phyloP scores from a whole-genome alignment of 2,113 vertebrate species.

The Amia ocellicauda region DNA sequence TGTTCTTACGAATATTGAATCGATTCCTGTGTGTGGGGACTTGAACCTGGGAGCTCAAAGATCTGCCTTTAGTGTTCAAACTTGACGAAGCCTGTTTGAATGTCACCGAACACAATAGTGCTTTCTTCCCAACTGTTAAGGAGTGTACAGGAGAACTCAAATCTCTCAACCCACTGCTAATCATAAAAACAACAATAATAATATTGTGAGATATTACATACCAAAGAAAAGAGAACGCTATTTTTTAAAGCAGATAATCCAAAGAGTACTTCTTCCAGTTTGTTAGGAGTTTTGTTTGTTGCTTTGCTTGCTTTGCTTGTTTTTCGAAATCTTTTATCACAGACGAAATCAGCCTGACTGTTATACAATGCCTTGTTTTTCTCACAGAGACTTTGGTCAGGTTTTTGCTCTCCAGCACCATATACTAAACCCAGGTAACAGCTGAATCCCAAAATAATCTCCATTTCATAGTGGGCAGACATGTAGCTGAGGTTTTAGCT shows the following conservation, averaged over 20 bases:
- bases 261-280: constrained; percentile 29
- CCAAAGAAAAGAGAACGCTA: constrained; percentile 51
- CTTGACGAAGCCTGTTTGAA: constrained; percentile 63
- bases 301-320: no score
- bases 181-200: constrained; percentile 18
- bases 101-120: constrained; percentile 77
- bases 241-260: constrained; percentile 45
- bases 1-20: constrained; percentile 62
- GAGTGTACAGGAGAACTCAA: constrained; percentile 66
- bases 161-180: constrained; percentile 62
- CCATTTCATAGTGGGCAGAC: no score
- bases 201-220: constrained; percentile 29
- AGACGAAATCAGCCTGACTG: constrained; percentile 38
- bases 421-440: neutral
- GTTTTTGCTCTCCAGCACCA: no score
- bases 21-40: constrained; percentile 57
- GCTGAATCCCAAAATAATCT: neutral
- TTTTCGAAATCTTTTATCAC: constrained; percentile 23
- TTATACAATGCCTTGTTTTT: constrained; percentile 26
- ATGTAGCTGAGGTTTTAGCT: no score
- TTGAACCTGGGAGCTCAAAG: constrained; percentile 53
- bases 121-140: constrained; percentile 94
- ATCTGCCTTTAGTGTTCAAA: constrained; percentile 61
- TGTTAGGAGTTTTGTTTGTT: no score
- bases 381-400: neutral